Evolutionary conservation across 2,888 invertebrate genomes (phyloP), one percentile per base, ranked within the genome.

Genomic region (Abscondita cerata): DNA sequence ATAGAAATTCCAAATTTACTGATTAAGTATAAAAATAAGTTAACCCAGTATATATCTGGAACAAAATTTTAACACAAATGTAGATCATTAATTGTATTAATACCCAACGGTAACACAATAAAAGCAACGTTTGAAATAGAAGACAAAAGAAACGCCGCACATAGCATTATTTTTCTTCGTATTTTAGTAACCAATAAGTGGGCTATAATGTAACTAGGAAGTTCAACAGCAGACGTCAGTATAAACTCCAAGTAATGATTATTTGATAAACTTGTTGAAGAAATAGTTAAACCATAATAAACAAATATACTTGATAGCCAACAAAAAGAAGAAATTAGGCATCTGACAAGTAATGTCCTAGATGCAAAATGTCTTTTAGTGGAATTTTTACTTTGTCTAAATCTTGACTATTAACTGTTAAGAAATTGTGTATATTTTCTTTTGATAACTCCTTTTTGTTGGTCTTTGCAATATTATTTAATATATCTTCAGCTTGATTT

Each of bases 241-340:
- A 90, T 87, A 72, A 90, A 92, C 78, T 92, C 92, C 11, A 89
- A 77, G 75, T 91, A 91, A 70, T 87, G 87, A 75, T 91, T 87
- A 1, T 91, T 91, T 16, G 86, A 86, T 46, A 93, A 79, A 0
- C 88, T 84, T 2, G 91, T 90, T 0, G 92, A 87, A 78, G 90
- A 91, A 51, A 92, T 83, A 0, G 90, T 90, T 31, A 93, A 78
- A 0, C 92, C 92, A 72, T 91, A 92, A 76, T 91, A 93, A 20
- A 92, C 87, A 63, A 92, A 87, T 0, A 89, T 88, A 69, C 89
- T 87, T 0, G 90, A 87, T 12, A 90, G 85, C 91, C 91, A 91
- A 82, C 90, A 90, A 67, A 90, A 85, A 6, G 88, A 88, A 68
- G 90, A 90, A 46, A 87, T 86, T 0, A 83, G 65, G 25, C 87